A percentile compares a stretch with the other conserved stretches of the same genome.
Conservation (phyloP, 2,797 vertebrate species). For the Anniella stebbinsi region DNA sequence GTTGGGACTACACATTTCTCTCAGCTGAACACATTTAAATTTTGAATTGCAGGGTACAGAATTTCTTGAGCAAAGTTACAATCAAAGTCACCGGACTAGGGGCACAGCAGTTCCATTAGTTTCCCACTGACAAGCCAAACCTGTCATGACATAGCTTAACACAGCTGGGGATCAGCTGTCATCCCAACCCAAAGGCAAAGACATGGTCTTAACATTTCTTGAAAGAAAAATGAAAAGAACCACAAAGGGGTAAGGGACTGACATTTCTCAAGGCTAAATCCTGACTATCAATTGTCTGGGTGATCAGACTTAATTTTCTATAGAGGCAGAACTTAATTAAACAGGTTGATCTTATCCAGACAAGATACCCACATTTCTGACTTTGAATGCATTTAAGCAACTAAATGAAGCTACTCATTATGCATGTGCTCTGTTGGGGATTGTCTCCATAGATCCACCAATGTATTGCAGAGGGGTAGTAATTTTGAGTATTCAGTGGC, state of each 20-base stretch:
- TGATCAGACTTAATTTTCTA: conserved; percentile 16
- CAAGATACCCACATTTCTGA: not conserved
- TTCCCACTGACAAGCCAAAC: not conserved
- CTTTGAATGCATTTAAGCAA: not conserved
- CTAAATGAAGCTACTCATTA: not conserved
- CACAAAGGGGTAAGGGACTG: not conserved
- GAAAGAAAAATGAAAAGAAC: not conserved
- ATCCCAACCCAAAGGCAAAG: not conserved
- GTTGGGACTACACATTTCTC: not conserved
- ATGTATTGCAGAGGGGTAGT: not conserved
- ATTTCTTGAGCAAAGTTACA: conserved; percentile 10
- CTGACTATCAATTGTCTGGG: not conserved
- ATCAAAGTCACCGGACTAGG: not conserved
- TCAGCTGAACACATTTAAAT: not conserved
- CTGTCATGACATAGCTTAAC: conserved; percentile 3
- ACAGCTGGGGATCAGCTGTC: conserved; percentile 7
- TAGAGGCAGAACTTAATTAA: conserved; percentile 28
- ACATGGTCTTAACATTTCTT: not conserved
- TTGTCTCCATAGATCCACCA: conserved; percentile 15
- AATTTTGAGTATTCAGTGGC: not conserved
- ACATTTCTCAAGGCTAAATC: not conserved
- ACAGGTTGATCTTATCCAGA: not conserved
- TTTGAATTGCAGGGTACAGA: not conserved
- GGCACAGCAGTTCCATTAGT: not conserved
- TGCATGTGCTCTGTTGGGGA: not conserved